Evolutionary conservation across 1,140 invertebrate species (phyloP), one percentile per base, ranked within the genome.

Genomic region (Gonioctena quinquepunctata): DNA sequence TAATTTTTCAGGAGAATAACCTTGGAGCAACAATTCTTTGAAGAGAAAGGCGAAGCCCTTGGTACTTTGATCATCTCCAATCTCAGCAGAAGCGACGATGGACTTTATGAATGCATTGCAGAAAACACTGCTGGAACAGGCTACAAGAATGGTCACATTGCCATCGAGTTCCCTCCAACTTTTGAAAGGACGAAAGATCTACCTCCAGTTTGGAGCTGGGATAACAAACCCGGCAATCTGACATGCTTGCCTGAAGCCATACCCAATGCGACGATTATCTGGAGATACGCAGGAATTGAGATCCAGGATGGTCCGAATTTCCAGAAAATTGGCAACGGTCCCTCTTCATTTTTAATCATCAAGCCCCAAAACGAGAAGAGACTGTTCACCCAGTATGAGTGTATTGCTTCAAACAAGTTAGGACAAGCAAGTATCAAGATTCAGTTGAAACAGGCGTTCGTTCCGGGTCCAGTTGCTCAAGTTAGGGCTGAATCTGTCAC

Each of bases 221-320:
- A 92, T 22, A 84, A 88, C 28, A 87, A 88, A 71, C 89, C 91
- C 2, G 93, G 92, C 0, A 97, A 97, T 79, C 85, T 97, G 0
- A 94, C 91, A 27, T 97, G 95, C 79, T 85, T 94, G n/a, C 94
- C 94, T 8, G 91, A 93, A 82, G 90, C 93, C 71, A 94, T 97
- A 78, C 96, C 96, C 0, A 96, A 97, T 82, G 95, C 96, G 0
- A 96, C 95, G 1, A 94, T 96, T 70, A 88, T 88, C 69, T 97
- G 95, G 95, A 89, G 86, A 77, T 88, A 86, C 61, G 85, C 72
- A 18, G 73, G 71, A 8, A 66, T 78, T n/a, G 73, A 79, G 66
- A 77, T 88, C 19, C 80, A 86, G 4, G 84, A 89, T 59, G 81
- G 87, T 5, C 84, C 83, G 7, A 88, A 89, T 66, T 86, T 93